Evolutionary conservation across 2,113 vertebrate species (phyloP), one percentile per base, ranked within the genome.

Genomic region (Phainopepla nitens): DNA sequence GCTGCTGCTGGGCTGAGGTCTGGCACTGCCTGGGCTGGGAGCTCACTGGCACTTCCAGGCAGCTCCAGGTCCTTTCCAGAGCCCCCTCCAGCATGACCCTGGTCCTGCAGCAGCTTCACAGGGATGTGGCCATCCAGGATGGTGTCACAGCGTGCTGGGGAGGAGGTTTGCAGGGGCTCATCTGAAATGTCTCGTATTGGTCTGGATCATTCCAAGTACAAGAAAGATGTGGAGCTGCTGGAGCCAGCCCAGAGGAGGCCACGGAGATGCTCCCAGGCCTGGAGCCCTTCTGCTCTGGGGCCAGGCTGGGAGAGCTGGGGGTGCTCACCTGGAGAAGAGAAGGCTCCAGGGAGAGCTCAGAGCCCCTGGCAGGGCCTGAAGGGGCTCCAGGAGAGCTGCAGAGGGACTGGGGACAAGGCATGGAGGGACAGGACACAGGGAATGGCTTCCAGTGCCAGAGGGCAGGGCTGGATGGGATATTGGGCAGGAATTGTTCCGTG

Each of bases 1-100:
- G 5, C 20, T 39, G 50, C 56, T 6, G 1, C 73, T 15, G 23
- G 68, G 81, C 25, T 68, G 56, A 23, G 54, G 29, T 5, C 6
- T 14, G 68, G 58, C 2, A 5, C 68, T 18, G 13, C 49, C 49
- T 13, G 44, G 0, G 1, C 49, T 41, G 54, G 58, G 57, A 20
- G 14, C 17, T 49, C 6, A 0, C 17, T 0, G 0, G 53, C 15
- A 7, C 5, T 18, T 31, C 68, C 2, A 9, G 39, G 50, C 4
- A 13, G 21, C 27, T 35, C 53, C 39, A 9, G 41, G 36, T 39
- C 60, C 56, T 21, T 15, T 11, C 27, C 51, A 10, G 18, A 15
- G 69, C 25, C 45, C 22, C 35, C 11, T 47, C 25, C 0, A 0
- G 39, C 39, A 6, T 3, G 7, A 15, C 27, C 64, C 57, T 18